phyloP scores from a whole-genome alignment of 2,113 vertebrate species.

The Poeciliopsis turrubarensis region DNA sequence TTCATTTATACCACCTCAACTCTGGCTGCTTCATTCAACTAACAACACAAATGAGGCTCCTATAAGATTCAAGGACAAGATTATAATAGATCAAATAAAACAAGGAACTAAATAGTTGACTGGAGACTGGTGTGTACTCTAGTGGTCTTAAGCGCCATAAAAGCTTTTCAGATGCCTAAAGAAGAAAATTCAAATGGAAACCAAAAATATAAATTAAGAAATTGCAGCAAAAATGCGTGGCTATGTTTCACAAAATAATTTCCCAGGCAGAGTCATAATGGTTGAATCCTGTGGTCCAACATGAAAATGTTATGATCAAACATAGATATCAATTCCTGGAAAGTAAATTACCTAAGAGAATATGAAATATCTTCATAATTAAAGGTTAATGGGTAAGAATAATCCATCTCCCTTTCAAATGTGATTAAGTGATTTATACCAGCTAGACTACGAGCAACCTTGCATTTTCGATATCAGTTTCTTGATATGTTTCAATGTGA shows the following conservation, averaged over 20 bases:
- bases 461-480: not conserved
- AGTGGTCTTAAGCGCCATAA: not conserved
- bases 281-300: conserved; percentile 34
- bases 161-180: conserved; percentile 50
- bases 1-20: conserved; percentile 68
- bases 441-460: conserved; percentile 7
- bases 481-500: conserved; percentile 13
- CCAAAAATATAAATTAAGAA: conserved; percentile 60
- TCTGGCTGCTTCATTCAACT: conserved; percentile 63
- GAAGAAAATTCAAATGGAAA: conserved; percentile 43
- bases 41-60: conserved; percentile 71
- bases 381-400: conserved; percentile 30
- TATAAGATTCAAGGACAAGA: conserved; percentile 73
- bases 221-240: conserved; percentile 56
- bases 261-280: conserved; percentile 36
- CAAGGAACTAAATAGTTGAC: conserved; percentile 18
- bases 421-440: conserved; percentile 18
- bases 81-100: conserved; percentile 61
- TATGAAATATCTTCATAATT: conserved; percentile 53
- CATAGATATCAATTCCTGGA: conserved; percentile 50
- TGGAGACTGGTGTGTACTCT: conserved; percentile 21
- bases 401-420: conserved; percentile 38
- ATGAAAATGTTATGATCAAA: conserved; percentile 55
- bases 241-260: conserved; percentile 44
- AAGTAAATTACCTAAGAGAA: conserved; percentile 66